phyloP scores from a whole-genome alignment of 1,140 invertebrate species.

The Phenacoccus solenopsis region DNA sequence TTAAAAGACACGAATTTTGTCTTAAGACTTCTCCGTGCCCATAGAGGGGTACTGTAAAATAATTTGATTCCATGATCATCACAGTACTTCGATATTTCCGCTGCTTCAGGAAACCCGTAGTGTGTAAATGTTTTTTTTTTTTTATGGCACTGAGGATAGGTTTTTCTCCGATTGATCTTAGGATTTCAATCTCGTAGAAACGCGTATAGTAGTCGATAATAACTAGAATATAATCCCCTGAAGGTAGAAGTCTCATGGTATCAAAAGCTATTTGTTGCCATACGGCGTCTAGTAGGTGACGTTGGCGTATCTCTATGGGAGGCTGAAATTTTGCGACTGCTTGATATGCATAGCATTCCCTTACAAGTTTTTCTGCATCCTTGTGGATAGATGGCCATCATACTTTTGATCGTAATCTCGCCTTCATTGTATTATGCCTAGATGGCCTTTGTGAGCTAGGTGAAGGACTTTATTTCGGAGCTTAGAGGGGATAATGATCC shows the following conservation, averaged over 20 bases:
- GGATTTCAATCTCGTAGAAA: conserved; percentile 24
- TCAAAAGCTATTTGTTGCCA: conserved; percentile 29
- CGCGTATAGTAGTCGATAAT: conserved; percentile 26
- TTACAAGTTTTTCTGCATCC: conserved; percentile 28
- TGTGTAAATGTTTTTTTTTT: neutral
- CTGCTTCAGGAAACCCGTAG: neutral
- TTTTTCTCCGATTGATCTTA: conserved; percentile 7
- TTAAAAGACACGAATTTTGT: conserved; percentile 30
- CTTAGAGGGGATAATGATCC: conserved; percentile 25
- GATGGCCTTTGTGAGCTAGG: conserved; percentile 31
- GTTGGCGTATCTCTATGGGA: conserved; percentile 24
- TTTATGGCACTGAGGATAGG: neutral
- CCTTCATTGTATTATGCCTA: conserved; percentile 31
- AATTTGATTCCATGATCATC: conserved; percentile 25
- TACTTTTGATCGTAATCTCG: conserved; percentile 30
- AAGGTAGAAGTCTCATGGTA: conserved; percentile 27
- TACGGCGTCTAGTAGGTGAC: conserved; percentile 25
- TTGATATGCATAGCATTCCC: conserved; percentile 26
- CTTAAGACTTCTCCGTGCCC: conserved; percentile 32
- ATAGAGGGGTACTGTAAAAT: conserved; percentile 28
- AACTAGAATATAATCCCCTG: conserved; percentile 26
- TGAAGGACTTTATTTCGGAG: conserved; percentile 25
- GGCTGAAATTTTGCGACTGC: neutral
- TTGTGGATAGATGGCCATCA: conserved; percentile 33
- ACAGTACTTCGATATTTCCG: conserved; percentile 23